Percentiles rank a stretch among this genome's conserved stretches.
Evolutionary conservation across 2,113 vertebrate species (phyloP).

Genomic region (Aythya baeri): DNA sequence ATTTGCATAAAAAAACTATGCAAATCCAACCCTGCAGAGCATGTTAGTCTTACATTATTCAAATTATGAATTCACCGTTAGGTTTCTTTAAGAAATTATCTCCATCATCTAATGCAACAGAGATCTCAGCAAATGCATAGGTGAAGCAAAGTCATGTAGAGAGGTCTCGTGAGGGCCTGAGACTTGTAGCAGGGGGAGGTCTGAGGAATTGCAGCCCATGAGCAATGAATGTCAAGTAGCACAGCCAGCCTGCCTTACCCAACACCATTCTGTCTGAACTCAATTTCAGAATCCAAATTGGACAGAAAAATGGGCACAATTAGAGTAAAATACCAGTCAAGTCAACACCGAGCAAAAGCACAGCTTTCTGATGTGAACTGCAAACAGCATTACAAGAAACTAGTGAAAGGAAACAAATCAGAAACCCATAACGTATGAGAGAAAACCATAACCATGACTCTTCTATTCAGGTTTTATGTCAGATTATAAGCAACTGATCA

Average conservation of each 20-base stretch:
- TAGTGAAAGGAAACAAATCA: background rate
- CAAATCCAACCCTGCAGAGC: slow-evolving; percentile 19
- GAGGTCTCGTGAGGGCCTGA: background rate
- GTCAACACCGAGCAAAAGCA: background rate
- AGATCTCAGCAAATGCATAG: background rate
- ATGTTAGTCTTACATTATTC: background rate
- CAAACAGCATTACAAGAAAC: background rate
- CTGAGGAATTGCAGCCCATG: fast-evolving
- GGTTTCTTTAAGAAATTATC: background rate
- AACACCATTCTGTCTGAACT: background rate
- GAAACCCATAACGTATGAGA: fast-evolving
- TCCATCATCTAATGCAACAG: background rate
- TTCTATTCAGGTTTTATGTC: background rate
- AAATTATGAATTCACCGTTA: background rate
- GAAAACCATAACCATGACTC: background rate
- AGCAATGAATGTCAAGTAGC: background rate
- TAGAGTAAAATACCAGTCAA: background rate
- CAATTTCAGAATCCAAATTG: background rate
- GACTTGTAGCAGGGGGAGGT: background rate
- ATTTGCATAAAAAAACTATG: slow-evolving; percentile 9
- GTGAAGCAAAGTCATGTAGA: background rate
- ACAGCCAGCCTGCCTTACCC: background rate
- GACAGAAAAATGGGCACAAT: background rate
- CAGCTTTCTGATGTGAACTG: background rate
- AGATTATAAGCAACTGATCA: background rate